Conservation (phyloP, 2,888 invertebrate species). For the Drosophila quinaria region DNA sequence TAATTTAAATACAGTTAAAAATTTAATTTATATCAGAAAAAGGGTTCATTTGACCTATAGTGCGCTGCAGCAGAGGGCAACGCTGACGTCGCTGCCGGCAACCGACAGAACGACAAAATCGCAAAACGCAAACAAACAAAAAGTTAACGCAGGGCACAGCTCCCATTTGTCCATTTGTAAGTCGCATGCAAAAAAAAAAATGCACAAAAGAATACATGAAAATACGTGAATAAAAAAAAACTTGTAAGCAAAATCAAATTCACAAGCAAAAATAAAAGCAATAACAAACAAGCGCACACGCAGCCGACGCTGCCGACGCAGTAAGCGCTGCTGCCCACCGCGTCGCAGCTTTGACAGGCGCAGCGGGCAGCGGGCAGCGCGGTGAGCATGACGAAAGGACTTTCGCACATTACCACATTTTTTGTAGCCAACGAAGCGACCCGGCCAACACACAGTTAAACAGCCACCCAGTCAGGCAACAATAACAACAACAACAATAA, state of each 20-base stretch:
- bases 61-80: slow-evolving; percentile 33
- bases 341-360: slow-evolving; percentile 58
- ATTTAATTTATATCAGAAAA: no score
- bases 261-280: slow-evolving; percentile 51
- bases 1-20: no score
- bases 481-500: slow-evolving; percentile 44
- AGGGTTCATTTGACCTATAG: no score
- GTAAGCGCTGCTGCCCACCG: slow-evolving; percentile 7
- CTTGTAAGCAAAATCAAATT: slow-evolving; percentile 77
- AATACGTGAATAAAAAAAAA: slow-evolving; percentile 27
- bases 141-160: slow-evolving; percentile 60
- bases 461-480: slow-evolving; percentile 71
- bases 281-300: slow-evolving; percentile 48
- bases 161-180: slow-evolving; percentile 64
- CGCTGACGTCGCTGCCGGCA: slow-evolving; percentile 57
- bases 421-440: slow-evolving; percentile 65
- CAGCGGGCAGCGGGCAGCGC: slow-evolving; percentile 48
- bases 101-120: slow-evolving; percentile 47
- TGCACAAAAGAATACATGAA: slow-evolving; percentile 8
- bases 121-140: slow-evolving; percentile 67
- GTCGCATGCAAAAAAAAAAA: slow-evolving; percentile 14
- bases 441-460: slow-evolving; percentile 54
- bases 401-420: slow-evolving; percentile 83
- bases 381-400: slow-evolving; percentile 83
- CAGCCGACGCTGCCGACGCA: slow-evolving; percentile 42